A percentile compares a stretch with the other conserved stretches of the same genome.
phyloP scores from a whole-genome alignment of 2,888 invertebrate species.

The Diplazon laetatorius region DNA sequence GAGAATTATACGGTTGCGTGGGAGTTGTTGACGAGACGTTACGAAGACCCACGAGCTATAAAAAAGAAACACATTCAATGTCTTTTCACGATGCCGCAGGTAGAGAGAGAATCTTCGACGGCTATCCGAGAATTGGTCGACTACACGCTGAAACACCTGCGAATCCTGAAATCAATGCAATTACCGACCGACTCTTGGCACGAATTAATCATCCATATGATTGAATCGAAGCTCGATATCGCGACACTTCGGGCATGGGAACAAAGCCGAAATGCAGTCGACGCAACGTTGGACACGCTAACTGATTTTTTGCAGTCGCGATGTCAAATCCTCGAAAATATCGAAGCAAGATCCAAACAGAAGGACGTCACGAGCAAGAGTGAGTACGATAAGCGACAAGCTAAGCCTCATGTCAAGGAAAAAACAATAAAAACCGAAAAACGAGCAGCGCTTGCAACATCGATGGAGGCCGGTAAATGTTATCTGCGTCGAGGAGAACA shows the following conservation, averaged over 20 bases:
- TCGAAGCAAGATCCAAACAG: constrained; percentile 35
- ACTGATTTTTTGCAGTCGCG: constrained; percentile 51
- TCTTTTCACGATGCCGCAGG: constrained; percentile 54
- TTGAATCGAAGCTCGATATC: constrained; percentile 56
- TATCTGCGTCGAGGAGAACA: constrained; percentile 52
- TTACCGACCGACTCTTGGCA: constrained; percentile 60
- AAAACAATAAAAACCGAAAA: neutral
- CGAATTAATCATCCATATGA: constrained; percentile 59
- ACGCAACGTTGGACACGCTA: constrained; percentile 46
- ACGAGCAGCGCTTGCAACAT: neutral
- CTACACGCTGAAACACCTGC: constrained; percentile 55
- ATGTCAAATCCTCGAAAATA: constrained; percentile 56
- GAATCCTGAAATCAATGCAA: constrained; percentile 55
- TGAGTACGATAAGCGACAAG: constrained; percentile 31
- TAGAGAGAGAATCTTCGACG: constrained; percentile 54
- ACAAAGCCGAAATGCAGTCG: constrained; percentile 19
- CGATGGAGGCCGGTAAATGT: constrained; percentile 14
- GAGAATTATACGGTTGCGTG: constrained; percentile 61
- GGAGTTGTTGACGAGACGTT: constrained; percentile 57
- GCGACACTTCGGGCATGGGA: constrained; percentile 62
- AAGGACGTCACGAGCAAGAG: constrained; percentile 15
- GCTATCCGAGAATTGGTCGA: constrained; percentile 60
- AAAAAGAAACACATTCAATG: constrained; percentile 58
- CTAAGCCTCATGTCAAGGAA: neutral
- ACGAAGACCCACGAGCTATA: constrained; percentile 57